phyloP scores from a whole-genome alignment of 2,888 invertebrate genomes.

The Parnassius glacialis region DNA sequence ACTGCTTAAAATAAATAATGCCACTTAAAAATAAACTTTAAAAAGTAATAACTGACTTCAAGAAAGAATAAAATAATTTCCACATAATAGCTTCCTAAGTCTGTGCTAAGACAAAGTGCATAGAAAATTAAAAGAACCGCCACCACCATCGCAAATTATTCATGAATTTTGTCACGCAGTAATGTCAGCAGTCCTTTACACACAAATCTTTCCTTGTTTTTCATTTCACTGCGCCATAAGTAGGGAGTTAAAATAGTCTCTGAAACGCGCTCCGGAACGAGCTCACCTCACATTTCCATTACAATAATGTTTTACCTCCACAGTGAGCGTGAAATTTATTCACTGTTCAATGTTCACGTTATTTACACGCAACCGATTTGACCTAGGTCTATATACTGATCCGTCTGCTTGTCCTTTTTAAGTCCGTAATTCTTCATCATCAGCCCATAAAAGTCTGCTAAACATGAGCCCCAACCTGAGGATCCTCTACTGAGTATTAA shows the following conservation, averaged over 20 bases:
- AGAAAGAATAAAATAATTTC: too few relatives aligned
- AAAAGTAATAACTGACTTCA: too few relatives aligned
- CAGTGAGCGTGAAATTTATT: slow-evolving; percentile 50
- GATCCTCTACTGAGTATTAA: too few relatives aligned
- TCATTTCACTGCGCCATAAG: slow-evolving; percentile 38
- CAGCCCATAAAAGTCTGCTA: too few relatives aligned
- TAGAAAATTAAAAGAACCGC: too few relatives aligned
- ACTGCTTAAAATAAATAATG: too few relatives aligned
- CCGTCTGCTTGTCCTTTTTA: neutral
- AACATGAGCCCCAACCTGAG: too few relatives aligned
- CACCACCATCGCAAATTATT: neutral
- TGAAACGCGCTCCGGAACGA: slow-evolving; percentile 35
- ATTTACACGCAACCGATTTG: slow-evolving; percentile 37
- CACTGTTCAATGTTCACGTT: slow-evolving; percentile 38
- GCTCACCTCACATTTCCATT: slow-evolving; percentile 45
- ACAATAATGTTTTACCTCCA: slow-evolving; percentile 38
- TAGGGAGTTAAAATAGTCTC: slow-evolving; percentile 44
- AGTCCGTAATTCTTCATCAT: too few relatives aligned
- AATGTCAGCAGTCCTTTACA: slow-evolving; percentile 5
- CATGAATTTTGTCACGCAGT: neutral
- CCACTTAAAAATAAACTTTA: too few relatives aligned
- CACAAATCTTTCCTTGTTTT: slow-evolving; percentile 28
- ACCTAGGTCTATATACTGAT: slow-evolving; percentile 33
- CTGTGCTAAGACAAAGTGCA: too few relatives aligned
- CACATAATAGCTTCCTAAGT: too few relatives aligned